Conservation (phyloP, 2,888 invertebrate species). For the Nebria brevicollis region DNA sequence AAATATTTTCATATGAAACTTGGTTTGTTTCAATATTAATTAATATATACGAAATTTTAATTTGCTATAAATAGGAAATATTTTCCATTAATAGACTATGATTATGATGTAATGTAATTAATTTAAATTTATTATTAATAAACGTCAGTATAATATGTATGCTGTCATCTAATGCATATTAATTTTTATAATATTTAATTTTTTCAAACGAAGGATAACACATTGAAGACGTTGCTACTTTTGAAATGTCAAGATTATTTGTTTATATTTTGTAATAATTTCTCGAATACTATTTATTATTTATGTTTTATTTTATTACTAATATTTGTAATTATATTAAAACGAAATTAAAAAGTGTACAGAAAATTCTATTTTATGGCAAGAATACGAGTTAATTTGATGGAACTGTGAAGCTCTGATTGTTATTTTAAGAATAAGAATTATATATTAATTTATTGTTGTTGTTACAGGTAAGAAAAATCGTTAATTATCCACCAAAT, state of each 20-base stretch:
- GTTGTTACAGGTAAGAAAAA: too few relatives aligned
- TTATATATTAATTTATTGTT: too few relatives aligned
- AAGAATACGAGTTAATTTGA: too few relatives aligned
- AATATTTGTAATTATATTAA: too few relatives aligned
- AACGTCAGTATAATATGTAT: conserved; percentile 24
- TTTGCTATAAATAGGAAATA: conserved; percentile 30
- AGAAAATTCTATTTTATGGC: too few relatives aligned
- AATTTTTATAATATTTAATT: conserved; percentile 12
- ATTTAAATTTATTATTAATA: conserved; percentile 27
- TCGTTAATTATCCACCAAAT: too few relatives aligned
- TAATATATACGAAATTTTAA: neutral
- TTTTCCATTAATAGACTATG: conserved; percentile 19
- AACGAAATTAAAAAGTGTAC: too few relatives aligned
- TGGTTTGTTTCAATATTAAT: neutral
- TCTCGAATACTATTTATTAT: neutral
- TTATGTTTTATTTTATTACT: neutral
- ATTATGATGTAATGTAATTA: conserved; percentile 17
- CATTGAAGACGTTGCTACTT: conserved; percentile 19
- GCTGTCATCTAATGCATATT: conserved; percentile 22
- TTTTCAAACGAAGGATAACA: neutral
- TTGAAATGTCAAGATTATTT: conserved; percentile 33
- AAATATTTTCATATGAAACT: neutral
- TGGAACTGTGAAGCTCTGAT: too few relatives aligned
- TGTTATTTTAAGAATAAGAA: too few relatives aligned
- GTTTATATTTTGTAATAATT: neutral